phyloP scores from a whole-genome alignment of 2,113 vertebrate genomes.

The Chlorodrepanis virens region DNA sequence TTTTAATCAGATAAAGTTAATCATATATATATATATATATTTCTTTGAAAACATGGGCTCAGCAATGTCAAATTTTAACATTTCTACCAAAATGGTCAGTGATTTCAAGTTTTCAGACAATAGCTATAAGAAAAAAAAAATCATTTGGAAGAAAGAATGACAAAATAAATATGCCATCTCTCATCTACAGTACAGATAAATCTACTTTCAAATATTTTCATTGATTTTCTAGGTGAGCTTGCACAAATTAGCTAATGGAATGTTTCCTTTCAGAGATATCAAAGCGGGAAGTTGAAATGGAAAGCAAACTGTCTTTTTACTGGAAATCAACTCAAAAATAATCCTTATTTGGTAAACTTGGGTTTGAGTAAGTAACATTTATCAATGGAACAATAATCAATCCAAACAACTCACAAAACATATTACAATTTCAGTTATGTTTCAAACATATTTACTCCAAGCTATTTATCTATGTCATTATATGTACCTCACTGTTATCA shows the following conservation, averaged over 20 bases:
- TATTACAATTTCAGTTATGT: not conserved
- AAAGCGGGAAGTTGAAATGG: not conserved
- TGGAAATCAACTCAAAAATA: not conserved
- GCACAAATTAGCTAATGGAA: not conserved
- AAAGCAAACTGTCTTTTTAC: not conserved
- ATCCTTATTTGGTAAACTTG: not conserved
- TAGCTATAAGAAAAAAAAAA: not conserved
- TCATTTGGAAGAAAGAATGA: not conserved
- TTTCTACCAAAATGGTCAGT: not conserved
- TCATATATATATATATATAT: not conserved
- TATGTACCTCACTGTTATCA: not conserved
- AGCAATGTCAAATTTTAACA: not conserved
- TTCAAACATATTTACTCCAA: not conserved
- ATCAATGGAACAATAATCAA: not conserved
- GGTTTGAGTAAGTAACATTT: not conserved
- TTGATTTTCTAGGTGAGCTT: not conserved
- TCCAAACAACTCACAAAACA: not conserved
- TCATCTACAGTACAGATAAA: not conserved
- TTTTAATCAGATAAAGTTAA: not conserved
- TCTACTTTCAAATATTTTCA: not conserved
- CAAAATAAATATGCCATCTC: not conserved
- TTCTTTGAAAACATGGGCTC: not conserved
- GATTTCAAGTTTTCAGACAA: not conserved
- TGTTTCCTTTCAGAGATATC: not conserved
- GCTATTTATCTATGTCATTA: no score